These are phyloP conservation scores for Cherax quadricarinatus DNA, from an alignment of 1,140 invertebrate species.

Conservation along the genomic window DNA sequence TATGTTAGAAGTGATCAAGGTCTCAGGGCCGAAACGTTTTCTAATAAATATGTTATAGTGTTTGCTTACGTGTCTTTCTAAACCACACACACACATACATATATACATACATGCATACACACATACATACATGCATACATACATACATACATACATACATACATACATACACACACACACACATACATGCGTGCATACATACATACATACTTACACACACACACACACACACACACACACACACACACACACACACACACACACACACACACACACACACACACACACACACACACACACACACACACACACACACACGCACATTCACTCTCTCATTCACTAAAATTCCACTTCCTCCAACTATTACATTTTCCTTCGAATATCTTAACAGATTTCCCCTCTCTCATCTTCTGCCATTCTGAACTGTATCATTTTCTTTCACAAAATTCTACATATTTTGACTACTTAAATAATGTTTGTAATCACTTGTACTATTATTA, in stretches of 20 bases:
- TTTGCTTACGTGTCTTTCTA: no score
- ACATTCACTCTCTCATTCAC: not conserved
- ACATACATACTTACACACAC: no score
- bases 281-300: conserved; percentile 1
- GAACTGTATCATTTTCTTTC: no score
- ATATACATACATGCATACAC: not conserved
- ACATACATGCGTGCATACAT: not conserved
- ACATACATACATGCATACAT: conserved; percentile 2
- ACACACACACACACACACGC: conserved; percentile 32
- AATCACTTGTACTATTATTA: no score
- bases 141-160: not conserved
- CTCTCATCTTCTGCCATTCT: no score
- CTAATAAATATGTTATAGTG: no score
- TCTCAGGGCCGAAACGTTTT: no score
- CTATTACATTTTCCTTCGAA: not conserved
- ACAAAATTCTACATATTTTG: no score
- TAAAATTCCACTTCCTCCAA: not conserved
- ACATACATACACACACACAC: not conserved
- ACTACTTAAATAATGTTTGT: no score
- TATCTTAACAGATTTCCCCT: not conserved
- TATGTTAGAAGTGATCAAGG: no score
- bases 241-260: no score
- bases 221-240: no score
- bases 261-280: not conserved
- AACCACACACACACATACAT: not conserved